Percentiles rank a stretch among this genome's conserved stretches.
phyloP scores from a whole-genome alignment of 2,888 invertebrate genomes.

The Aporophyla nigra region DNA sequence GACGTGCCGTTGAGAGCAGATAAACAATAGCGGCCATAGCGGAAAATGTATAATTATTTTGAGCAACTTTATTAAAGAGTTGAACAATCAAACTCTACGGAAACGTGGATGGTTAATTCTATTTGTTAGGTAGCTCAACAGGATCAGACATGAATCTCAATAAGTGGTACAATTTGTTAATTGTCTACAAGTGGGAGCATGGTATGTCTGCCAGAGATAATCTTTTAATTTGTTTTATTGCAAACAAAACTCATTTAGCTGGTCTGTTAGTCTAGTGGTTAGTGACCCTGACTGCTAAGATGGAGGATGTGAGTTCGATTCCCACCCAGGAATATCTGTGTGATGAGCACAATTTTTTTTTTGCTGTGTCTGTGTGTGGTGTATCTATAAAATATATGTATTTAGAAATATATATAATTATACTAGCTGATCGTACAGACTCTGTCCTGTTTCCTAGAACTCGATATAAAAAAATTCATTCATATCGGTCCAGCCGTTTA shows the following conservation, averaged over 20 bases:
- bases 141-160: conserved; percentile 52
- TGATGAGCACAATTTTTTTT: no score
- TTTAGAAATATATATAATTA: no score
- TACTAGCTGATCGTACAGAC: no score
- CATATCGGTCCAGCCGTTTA: no score
- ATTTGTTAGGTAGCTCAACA: conserved; percentile 43
- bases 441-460: no score
- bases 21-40: conserved; percentile 33
- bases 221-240: conserved; percentile 25
- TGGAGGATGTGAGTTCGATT: no score
- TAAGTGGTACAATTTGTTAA: conserved; percentile 48
- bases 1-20: conserved; percentile 49
- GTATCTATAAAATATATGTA: no score
- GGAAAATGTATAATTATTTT: conserved; percentile 33
- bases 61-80: conserved; percentile 23
- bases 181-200: conserved; percentile 44
- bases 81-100: conserved; percentile 25
- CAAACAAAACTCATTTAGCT: neutral
- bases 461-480: no score
- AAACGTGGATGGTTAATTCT: conserved; percentile 35
- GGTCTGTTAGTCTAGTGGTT: no score
- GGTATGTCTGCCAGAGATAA: conserved; percentile 14
- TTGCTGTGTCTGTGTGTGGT: no score
- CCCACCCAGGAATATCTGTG: no score
- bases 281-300: no score